Conservation (phyloP, 2,888 invertebrate species). For the Thyatira batis region DNA sequence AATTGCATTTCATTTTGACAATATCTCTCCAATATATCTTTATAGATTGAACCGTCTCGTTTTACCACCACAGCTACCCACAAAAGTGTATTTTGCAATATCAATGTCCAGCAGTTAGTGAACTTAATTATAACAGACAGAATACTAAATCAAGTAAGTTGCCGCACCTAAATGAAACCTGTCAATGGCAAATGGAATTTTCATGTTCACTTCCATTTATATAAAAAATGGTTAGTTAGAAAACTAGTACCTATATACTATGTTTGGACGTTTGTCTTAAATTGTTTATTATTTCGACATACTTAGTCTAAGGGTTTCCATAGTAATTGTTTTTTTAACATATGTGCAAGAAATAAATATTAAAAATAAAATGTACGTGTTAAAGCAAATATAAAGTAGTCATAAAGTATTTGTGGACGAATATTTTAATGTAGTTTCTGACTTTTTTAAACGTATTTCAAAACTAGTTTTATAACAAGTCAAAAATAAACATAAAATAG, state of each 20-base stretch:
- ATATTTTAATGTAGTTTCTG: too few relatives aligned
- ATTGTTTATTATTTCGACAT: not conserved
- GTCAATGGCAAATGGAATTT: not conserved
- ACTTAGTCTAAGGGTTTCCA: not conserved
- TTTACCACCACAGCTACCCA: not conserved
- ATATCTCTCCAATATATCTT: not conserved
- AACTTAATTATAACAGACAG: constrained; percentile 3
- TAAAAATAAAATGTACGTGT: too few relatives aligned
- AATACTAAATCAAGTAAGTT: constrained; percentile 1
- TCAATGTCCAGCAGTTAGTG: not conserved
- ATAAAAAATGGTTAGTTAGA: not conserved
- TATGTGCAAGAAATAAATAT: too few relatives aligned
- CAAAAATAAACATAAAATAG: too few relatives aligned
- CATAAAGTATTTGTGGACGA: too few relatives aligned
- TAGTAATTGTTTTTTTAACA: too few relatives aligned
- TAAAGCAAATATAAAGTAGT: too few relatives aligned
- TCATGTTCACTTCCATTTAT: not conserved
- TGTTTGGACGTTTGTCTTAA: not conserved
- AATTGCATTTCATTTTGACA: not conserved
- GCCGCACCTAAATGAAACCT: not conserved
- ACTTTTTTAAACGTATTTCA: too few relatives aligned
- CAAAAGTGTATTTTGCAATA: not conserved
- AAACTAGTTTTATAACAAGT: too few relatives aligned
- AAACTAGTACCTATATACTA: not conserved
- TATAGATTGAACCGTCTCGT: not conserved